Percentiles rank a stretch among this genome's conserved stretches.
phyloP scores from a whole-genome alignment of 2,113 vertebrate species.

The cattle (Bos taurus) region DNA sequence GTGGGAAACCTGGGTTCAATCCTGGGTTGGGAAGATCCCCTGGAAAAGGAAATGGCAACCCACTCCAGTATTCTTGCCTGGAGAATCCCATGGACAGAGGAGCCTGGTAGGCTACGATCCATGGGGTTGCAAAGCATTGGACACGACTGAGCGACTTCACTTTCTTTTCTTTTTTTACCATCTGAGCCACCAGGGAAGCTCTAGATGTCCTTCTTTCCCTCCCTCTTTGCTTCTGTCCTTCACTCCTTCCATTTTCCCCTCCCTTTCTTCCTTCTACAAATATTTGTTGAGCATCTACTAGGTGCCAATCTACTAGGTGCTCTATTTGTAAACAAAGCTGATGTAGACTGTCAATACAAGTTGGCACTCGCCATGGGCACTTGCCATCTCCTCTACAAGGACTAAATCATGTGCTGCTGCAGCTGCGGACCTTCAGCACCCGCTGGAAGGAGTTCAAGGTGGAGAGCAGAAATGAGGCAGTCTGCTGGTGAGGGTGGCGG shows the following conservation, averaged over 20 bases:
- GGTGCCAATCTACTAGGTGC: neutral
- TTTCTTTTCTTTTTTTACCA: neutral
- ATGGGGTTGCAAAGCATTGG: no score
- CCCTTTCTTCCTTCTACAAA: neutral
- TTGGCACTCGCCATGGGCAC: neutral
- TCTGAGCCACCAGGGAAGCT: neutral
- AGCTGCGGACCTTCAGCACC: neutral
- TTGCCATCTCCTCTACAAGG: neutral
- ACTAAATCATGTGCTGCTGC: neutral
- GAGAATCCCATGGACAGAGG: no score
- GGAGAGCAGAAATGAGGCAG: neutral
- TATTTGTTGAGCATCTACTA: neutral
- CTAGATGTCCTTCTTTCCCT: neutral
- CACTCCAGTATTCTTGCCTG: no score
- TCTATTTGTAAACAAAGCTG: neutral
- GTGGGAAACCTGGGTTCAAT: no score
- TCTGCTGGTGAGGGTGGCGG: neutral
- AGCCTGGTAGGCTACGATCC: no score
- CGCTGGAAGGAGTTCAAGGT: neutral
- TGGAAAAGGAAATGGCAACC: no score
- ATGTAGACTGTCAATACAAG: neutral
- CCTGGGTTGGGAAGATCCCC: no score
- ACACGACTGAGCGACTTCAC: no score
- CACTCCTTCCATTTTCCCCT: neutral
- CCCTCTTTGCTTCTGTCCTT: neutral